Base-by-base conservation (phyloP, 2,113 vertebrate species). In the Podarcis muralis region DNA sequence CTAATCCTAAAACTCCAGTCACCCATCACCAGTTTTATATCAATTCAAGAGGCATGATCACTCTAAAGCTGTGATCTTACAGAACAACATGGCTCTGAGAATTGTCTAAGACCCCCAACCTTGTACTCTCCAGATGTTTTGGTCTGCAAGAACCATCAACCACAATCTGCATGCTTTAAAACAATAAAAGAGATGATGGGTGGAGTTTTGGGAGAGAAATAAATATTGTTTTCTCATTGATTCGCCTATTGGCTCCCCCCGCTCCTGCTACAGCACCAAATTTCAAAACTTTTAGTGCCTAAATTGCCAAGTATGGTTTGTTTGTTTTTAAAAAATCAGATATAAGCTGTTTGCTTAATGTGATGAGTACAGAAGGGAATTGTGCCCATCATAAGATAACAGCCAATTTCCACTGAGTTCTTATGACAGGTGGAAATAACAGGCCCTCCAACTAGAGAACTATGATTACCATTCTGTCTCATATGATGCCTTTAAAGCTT, bases 371-470 rank as follows among this genome's bases (percentile, higher is more conserved):
- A 88, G 15, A 11, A 62, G 30, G 77, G 74, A 89, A 76, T 15
- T 87, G 37, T 75, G 40, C 74, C 48, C 74, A 18, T 3, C 0
- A 0, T 35, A 85, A 89, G 30, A 84, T 15, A 53, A 78, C 3
- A 74, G 27, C 68, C 25, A 32, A 6, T 90, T 90, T 83, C 69
- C 57, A 81, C 1, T 81, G 71, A 35, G 16, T n/a, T 80, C 30
- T 69, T 80, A 32, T 25, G 83, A 89, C 1, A 48, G 22, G 23
- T n/a, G 69, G 25, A 88, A 90, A 90, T 81, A 90, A 75, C 83
- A 59, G 68, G 11, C 57, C 43, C 20, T 85, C 86, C 59, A 76
- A 59, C 59, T 32, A 57, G 40, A 86, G 71, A 85, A 71, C 83
- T 81, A 86, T 85, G 22, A 2, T 62, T 75, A 0, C 74, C 77